A percentile compares a stretch with the other conserved stretches of the same genome.
Evolutionary conservation across 2,113 vertebrate species (phyloP).

Genomic region (Nothoprocta perdicaria): DNA sequence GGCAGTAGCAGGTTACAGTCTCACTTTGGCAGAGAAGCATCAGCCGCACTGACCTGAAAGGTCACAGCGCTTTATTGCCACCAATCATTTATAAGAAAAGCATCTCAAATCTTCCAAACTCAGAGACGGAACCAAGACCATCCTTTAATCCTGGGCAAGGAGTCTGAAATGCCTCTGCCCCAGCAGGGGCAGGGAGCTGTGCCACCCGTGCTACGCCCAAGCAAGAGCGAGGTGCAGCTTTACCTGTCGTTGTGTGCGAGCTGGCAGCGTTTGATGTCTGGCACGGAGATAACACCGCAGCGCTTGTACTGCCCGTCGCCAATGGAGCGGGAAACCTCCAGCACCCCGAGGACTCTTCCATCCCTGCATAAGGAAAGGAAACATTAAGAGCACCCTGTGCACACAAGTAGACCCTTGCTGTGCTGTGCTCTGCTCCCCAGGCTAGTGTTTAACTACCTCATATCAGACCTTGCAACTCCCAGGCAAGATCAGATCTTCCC

Average conservation of each 20-base stretch:
- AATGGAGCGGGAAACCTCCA: conserved; percentile 96
- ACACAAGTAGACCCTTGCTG: fast-evolving
- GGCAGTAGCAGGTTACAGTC: conserved; percentile 5
- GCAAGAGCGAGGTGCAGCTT: background rate
- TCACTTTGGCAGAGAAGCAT: background rate
- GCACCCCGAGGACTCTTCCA: conserved; percentile 90
- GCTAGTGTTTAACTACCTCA: fast-evolving
- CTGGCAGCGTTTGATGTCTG: conserved; percentile 90
- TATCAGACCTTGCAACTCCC: background rate
- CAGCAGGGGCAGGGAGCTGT: fast-evolving
- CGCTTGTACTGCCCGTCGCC: conserved; percentile 98
- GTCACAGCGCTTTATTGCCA: background rate
- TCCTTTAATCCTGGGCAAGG: background rate
- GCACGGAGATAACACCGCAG: conserved; percentile 92
- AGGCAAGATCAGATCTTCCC: background rate
- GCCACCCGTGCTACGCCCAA: background rate
- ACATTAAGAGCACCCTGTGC: background rate
- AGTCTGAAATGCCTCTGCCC: background rate
- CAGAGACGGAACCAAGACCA: background rate
- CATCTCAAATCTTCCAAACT: background rate
- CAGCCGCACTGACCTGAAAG: background rate
- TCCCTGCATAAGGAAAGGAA: conserved; percentile 78
- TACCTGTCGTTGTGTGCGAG: conserved; percentile 90
- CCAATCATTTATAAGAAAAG: background rate
- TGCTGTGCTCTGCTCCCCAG: background rate